A percentile compares a stretch with the other conserved stretches of the same genome.
Evolutionary conservation across 2,113 vertebrate species (phyloP).

Genomic region (Haplochromis vanheusdeni): DNA sequence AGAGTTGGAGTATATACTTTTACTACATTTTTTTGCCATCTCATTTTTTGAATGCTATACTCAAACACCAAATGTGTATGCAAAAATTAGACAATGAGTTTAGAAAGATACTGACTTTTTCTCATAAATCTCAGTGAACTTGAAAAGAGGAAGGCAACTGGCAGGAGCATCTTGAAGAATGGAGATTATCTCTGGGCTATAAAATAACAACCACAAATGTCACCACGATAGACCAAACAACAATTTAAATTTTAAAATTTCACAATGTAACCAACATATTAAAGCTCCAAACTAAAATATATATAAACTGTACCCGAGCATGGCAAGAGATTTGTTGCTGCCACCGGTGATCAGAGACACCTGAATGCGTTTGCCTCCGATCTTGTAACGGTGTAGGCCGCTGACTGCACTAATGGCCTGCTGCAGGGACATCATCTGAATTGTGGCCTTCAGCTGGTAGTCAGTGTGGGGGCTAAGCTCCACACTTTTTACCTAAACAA

Average conservation of each 20-base stretch:
- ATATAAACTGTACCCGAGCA: conserved; percentile 76
- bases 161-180: conserved; percentile 95
- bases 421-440: conserved; percentile 89
- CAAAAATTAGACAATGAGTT: neutral
- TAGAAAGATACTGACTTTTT: conserved; percentile 79
- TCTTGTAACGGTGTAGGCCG: conserved; percentile 85
- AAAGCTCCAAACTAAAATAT: neutral
- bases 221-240: neutral
- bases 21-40: neutral
- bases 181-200: conserved; percentile 81
- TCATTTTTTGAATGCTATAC: neutral
- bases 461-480: conserved; percentile 96
- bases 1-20: neutral
- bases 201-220: neutral
- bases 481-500: conserved; percentile 63
- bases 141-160: conserved; percentile 90
- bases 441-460: conserved; percentile 87
- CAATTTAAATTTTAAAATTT: neutral
- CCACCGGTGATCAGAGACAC: conserved; percentile 86
- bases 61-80: neutral
- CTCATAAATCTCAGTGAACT: conserved; percentile 93
- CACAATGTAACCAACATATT: neutral
- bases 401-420: conserved; percentile 89
- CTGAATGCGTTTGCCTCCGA: conserved; percentile 91
- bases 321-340: conserved; percentile 80